phyloP scores from a whole-genome alignment of 2,888 invertebrate genomes.

The Dromius quadrimaculatus region DNA sequence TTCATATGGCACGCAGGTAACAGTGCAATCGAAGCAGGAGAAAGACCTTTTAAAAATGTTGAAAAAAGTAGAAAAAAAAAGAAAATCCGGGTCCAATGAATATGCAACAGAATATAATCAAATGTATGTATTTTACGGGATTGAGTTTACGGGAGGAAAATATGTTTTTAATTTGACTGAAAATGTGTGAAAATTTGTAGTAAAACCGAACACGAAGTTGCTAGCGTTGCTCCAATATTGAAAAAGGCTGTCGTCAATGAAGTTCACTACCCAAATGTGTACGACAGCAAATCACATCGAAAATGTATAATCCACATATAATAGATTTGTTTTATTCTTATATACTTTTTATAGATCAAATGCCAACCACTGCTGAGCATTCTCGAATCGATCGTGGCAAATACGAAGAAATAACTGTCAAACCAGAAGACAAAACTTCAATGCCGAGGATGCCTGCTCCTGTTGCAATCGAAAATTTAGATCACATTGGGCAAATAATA shows the following conservation, averaged over 20 bases:
- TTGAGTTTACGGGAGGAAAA: constrained; percentile 15
- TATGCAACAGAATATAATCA: constrained; percentile 6
- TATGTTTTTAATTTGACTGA: constrained; percentile 1
- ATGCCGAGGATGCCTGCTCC: constrained; percentile 48
- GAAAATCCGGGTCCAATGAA: constrained; percentile 60
- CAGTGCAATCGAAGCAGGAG: constrained; percentile 86
- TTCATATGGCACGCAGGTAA: constrained; percentile 83
- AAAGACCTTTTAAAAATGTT: constrained; percentile 80
- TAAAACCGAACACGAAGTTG: constrained; percentile 59
- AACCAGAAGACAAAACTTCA: constrained; percentile 76
- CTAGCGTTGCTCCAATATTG: constrained; percentile 59
- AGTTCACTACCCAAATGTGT: constrained; percentile 87
- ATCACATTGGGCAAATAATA: constrained; percentile 87
- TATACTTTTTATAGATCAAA: neutral
- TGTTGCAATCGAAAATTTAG: constrained; percentile 63
- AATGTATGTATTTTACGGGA: constrained; percentile 45
- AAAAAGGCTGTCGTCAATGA: constrained; percentile 61
- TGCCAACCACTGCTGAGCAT: neutral
- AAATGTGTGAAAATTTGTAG: no score
- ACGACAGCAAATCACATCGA: constrained; percentile 78
- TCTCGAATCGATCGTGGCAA: constrained; percentile 72
- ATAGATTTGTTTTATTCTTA: neutral
- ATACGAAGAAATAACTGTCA: constrained; percentile 90
- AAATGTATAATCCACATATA: neutral
- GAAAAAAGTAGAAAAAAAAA: constrained; percentile 87